Base-by-base conservation (phyloP, 37 sponge, comb jelly and placozoan genomes). In the Agelas oroides region DNA sequence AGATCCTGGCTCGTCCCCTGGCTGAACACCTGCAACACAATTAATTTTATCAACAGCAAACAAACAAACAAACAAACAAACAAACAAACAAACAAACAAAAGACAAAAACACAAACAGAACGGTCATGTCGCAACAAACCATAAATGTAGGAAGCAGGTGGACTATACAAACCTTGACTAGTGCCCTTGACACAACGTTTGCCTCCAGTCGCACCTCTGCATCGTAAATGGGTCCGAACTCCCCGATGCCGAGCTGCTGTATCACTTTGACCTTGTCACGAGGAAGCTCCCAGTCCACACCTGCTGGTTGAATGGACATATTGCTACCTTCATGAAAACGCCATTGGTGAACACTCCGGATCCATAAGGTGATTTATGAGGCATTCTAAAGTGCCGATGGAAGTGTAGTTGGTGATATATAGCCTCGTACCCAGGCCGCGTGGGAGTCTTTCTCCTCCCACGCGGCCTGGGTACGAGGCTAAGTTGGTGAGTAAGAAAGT, bases 221-320 rank as follows among this genome's bases (percentile, higher is more conserved):
- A 85, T 95, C 95, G 67, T 85, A 95, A 21, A 95, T 72, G 13
- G 89, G 75, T 21, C 95, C 95, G 73, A 76, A 95, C 83, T 82
- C 87, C 20, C 95, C 92, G 19, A 82, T 87, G 1, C 95, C 95
- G 54, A 95, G 83, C 74, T 88, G 82, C 18, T 57, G 41, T 5
- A 62, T 59, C 32, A 95, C 17, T 0, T 32, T 85, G 54, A 94
- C 83, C 34, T 87, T 77, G 13, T 20, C 66, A 12, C 87, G 54
- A 3, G 65, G 61, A 0, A 92, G 59, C 78, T 91, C 92, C 56
- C 38, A 71, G 59, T 76, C 34, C 21, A 37, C 60, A 33, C 30
- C 71, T 25, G 36, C 57, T 59, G 76, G 2, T 23, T 32, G 28
- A 6, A 65, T 46, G 32, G 25, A 62, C 61, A 20, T 14, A 71